phyloP scores from a whole-genome alignment of 2,113 vertebrate genomes.

The Phrynosoma platyrhinos region DNA sequence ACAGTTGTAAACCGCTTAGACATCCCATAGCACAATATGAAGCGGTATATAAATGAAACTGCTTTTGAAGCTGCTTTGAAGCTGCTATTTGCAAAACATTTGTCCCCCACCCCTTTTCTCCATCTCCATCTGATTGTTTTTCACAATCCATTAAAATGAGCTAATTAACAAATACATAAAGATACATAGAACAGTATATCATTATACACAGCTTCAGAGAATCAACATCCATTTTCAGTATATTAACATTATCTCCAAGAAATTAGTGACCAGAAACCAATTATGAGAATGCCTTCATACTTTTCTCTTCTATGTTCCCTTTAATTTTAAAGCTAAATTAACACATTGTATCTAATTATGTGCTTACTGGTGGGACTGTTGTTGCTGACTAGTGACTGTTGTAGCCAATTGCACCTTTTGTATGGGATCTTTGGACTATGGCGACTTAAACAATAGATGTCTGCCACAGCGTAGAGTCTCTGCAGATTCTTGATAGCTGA shows the following conservation, averaged over 20 bases:
- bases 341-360: background rate
- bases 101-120: background rate
- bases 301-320: background rate
- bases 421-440: slow-evolving; percentile 18
- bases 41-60: too few relatives aligned
- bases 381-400: slow-evolving; percentile 11
- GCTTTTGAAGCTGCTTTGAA: too few relatives aligned
- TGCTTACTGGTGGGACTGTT: background rate
- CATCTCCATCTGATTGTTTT: background rate
- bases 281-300: background rate
- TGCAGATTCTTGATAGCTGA: slow-evolving; percentile 8
- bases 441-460: rapidly evolving
- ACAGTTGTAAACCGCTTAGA: too few relatives aligned
- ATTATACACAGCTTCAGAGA: background rate
- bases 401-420: background rate
- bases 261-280: background rate
- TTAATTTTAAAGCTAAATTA: slow-evolving; percentile 26
- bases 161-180: background rate
- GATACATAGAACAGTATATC: background rate
- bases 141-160: too few relatives aligned
- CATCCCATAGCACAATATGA: too few relatives aligned
- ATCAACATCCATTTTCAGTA: background rate
- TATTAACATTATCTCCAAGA: background rate
- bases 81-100: too few relatives aligned
- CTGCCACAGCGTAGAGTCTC: background rate